Evolutionary conservation across 92 coral and sea anemone genomes (phyloP).

Genomic region (Epizoanthus fatuus): DNA sequence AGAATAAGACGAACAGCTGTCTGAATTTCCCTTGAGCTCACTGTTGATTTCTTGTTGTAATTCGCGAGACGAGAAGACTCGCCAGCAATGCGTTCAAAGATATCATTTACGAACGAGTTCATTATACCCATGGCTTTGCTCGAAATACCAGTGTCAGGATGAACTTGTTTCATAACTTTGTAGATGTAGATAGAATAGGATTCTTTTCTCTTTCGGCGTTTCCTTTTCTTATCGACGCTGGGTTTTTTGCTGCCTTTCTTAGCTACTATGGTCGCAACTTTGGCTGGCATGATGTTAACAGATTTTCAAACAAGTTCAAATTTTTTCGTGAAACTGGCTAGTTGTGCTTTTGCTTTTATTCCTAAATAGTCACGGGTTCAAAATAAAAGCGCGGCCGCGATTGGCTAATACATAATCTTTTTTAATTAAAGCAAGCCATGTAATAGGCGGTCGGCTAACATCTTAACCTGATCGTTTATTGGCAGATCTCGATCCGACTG

Average conservation of each 20-base stretch:
- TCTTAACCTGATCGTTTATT: neutral
- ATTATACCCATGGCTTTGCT: slow-evolving; percentile 14
- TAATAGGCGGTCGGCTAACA: slow-evolving; percentile 32
- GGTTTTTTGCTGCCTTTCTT: slow-evolving; percentile 22
- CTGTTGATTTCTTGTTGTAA: slow-evolving; percentile 62
- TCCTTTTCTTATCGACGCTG: slow-evolving; percentile 39
- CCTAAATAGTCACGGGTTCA: slow-evolving; percentile 21
- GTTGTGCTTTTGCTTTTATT: slow-evolving; percentile 15
- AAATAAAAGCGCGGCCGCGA: slow-evolving; percentile 11
- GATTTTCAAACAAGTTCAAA: slow-evolving; percentile 24
- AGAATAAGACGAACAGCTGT: slow-evolving; percentile 1
- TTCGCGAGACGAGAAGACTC: slow-evolving; percentile 61
- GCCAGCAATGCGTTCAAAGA: slow-evolving; percentile 80
- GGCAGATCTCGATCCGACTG: slow-evolving; percentile 33
- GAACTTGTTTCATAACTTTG: slow-evolving; percentile 44
- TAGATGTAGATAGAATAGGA: slow-evolving; percentile 33
- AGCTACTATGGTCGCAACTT: slow-evolving; percentile 46
- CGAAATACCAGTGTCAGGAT: slow-evolving; percentile 81
- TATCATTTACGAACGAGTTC: slow-evolving; percentile 73
- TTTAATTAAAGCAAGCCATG: neutral
- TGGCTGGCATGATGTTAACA: too few species aligned
- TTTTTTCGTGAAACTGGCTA: slow-evolving; percentile 27
- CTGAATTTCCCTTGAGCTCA: slow-evolving; percentile 11
- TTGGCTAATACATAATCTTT: slow-evolving; percentile 22
- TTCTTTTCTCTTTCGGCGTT: slow-evolving; percentile 35